Evolutionary conservation across 1,140 invertebrate species (phyloP).

Genomic region (Bombus breviceps): DNA sequence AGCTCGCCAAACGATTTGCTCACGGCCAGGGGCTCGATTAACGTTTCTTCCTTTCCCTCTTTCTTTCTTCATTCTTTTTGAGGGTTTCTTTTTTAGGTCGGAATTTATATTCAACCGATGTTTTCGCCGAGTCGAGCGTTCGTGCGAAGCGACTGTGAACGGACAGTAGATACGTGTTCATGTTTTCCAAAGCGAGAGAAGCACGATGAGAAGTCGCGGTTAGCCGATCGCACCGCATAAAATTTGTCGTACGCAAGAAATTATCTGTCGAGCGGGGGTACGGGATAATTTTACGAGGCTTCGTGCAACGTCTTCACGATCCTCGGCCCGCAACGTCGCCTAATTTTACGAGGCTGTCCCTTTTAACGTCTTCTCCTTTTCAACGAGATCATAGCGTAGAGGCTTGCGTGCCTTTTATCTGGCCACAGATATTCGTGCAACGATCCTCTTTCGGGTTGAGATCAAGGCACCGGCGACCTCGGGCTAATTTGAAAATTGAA

Average conservation of each 20-base stretch:
- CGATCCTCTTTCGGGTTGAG: neutral
- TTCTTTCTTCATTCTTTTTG: neutral
- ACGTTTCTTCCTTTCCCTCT: neutral
- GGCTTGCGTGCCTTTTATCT: constrained; percentile 25
- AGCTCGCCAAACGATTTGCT: constrained; percentile 12
- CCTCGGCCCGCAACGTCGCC: neutral
- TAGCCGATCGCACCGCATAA: constrained; percentile 34
- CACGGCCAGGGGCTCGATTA: neutral
- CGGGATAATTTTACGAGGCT: constrained; percentile 53
- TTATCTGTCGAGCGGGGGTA: constrained; percentile 38
- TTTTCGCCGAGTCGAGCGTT: neutral
- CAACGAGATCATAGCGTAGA: constrained; percentile 26
- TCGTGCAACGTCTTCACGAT: constrained; percentile 47
- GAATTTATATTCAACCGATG: neutral
- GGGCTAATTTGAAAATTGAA: constrained; percentile 26
- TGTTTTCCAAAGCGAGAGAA: neutral
- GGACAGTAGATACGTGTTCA: neutral
- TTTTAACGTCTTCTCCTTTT: constrained; percentile 29
- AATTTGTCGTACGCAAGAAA: constrained; percentile 54
- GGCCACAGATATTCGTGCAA: neutral
- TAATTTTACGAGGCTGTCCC: constrained; percentile 54
- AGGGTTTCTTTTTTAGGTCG: neutral
- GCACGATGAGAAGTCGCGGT: neutral
- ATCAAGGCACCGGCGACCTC: neutral
- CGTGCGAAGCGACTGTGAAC: too few species aligned